phyloP scores from a whole-genome alignment of 2,888 invertebrate genomes.

The Xanthia icteritia region DNA sequence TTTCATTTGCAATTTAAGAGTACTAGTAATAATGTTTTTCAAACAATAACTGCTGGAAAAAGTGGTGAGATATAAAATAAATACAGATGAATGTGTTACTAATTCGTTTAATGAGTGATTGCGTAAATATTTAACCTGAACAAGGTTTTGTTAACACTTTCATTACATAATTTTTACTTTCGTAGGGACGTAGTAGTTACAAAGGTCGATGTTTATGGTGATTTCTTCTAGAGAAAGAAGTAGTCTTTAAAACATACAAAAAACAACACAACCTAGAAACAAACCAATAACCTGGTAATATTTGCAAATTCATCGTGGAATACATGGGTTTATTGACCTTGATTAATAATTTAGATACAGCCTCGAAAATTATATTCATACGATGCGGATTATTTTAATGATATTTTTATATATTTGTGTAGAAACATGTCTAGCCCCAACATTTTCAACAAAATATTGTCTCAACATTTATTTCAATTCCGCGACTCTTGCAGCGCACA shows the following conservation, averaged over 20 bases:
- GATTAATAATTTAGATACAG: background rate
- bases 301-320: background rate
- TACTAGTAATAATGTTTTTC: background rate
- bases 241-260: background rate
- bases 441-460: background rate
- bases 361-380: background rate
- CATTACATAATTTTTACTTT: background rate
- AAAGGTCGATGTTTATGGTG: background rate
- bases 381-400: background rate
- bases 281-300: no score
- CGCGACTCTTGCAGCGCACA: no score
- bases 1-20: background rate
- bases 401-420: background rate
- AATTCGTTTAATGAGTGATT: background rate
- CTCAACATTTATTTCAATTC: no score
- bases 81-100: background rate
- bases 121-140: background rate
- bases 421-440: background rate
- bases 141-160: background rate
- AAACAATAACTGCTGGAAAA: background rate
- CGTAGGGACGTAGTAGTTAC: background rate
- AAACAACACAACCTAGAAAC: no score
- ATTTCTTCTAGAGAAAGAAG: background rate
- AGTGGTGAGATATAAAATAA: background rate
- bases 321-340: background rate